Evolutionary conservation across 2,113 vertebrate species (phyloP), one percentile per base, ranked within the genome.

Genomic region (Cyrtonyx montezumae): DNA sequence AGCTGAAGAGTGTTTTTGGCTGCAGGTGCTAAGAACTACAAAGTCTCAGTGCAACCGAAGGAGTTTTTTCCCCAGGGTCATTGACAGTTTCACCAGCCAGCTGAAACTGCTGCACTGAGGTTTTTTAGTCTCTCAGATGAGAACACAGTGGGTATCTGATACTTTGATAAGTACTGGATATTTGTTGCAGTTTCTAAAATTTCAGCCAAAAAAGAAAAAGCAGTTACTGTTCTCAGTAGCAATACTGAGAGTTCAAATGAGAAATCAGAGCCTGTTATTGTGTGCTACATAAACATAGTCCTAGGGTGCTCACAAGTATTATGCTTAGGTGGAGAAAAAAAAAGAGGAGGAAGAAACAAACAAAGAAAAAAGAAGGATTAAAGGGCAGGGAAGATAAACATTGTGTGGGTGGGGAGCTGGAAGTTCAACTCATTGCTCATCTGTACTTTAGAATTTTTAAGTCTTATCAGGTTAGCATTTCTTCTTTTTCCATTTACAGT

Each of bases 351-450:
- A 84, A 93, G 62, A 90, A 88, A 53, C 36, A 91, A 89, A 91
- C 32, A 87, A 79, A 79, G 77, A 49, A 42, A 34, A 75, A 55
- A 74, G 51, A 45, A 87, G 6, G 78, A 93, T 94, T 79, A 91
- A 94, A 96, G 66, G 81, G 21, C 34, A 37, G 61, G 65, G 34
- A 90, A 80, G 56, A 73, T 70, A 91, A 96, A 94, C 67, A 79
- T 3, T 30, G 36, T 46, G 81, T 90, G 68, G 87, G 89, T 51
- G 53, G 15, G 63, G 36, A 89, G 36, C 42, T 78, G 61, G 65
- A 48, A 48, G 83, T 83, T 79, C 51, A 89, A 51, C 61, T 87
- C 55, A 42, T 85, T 78, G 43, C 59, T 82, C 61, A 67, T 32
- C 78, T 93, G 8, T 34, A 63, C 34, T 61, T 51, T 58, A 68